Base-by-base conservation (phyloP, 2,888 invertebrate species). In the Empis stercorea region DNA sequence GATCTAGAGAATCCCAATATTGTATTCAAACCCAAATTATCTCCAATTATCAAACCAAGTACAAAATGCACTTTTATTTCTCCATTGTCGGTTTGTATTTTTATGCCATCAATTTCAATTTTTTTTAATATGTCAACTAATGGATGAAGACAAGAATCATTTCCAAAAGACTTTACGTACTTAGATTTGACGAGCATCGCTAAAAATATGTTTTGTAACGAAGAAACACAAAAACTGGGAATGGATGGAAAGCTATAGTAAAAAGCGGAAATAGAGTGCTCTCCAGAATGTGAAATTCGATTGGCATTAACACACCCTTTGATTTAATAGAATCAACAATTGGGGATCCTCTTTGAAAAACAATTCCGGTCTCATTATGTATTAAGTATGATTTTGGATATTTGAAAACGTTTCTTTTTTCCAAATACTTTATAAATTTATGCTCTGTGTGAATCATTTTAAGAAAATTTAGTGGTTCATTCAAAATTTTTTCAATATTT, bases 21-120 rank as follows among this genome's bases (percentile, higher is more conserved):
- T 43, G 45, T 44, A 46, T 46, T 50, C 5, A 48, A 43, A 23
- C 48, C 48, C 44, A 50, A 34, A 46, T 50, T 50, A 46, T 48
- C 48, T 43, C 49, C 52, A 42, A 52, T 43, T 41, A 52, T 48
- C 44, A 50, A 48, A 34, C 46, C 46, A 30, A 52, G 42, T 37
- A 48, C 46, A 45, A 52, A 44, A 48, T 46, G 48, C 20, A 52
- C 36, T 43, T 30, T 44, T 32, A 46, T 36, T 44, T 23, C 44
- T 34, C 30, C 47, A 39, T 43, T 49, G 47, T 49, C 48, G 36
- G 17, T 43, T 43, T 2, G 45, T 30, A 46, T 43, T 40, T 47
- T 10, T 44, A 51, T 47, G 36, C 51, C 48, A 43, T 51, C 47
- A 44, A 39, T 42, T 46, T 51, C 47, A 43, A 51, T 45, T 37